Conservation (phyloP, 2,113 vertebrate species). For the Canis aureus region DNA sequence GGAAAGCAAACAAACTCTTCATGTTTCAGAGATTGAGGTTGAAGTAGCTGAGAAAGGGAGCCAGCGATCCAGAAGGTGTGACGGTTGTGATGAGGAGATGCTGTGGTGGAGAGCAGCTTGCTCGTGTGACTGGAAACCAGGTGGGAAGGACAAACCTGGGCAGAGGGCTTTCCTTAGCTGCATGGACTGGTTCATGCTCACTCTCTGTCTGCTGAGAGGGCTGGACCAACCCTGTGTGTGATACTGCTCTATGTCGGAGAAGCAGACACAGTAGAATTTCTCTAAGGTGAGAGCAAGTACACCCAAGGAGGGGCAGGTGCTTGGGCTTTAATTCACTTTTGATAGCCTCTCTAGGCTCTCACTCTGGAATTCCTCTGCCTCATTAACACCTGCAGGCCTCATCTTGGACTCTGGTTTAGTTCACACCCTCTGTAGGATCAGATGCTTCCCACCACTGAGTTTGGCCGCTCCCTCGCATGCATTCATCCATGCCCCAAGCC, state of each 20-base stretch:
- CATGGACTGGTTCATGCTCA: rapidly evolving
- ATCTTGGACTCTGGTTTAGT: neutral
- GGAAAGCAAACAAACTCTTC: neutral
- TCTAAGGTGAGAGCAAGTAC: neutral
- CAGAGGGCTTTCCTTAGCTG: neutral
- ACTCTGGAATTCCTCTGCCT: neutral
- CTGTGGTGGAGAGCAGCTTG: neutral
- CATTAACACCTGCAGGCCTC: neutral
- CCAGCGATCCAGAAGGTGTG: neutral
- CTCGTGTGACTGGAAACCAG: neutral
- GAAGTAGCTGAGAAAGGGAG: neutral
- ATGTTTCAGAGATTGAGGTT: neutral
- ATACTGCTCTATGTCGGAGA: neutral
- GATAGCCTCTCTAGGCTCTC: neutral
- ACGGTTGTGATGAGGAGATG: neutral
- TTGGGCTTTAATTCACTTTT: neutral
- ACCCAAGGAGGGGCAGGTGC: no score
- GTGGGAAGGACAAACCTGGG: neutral
- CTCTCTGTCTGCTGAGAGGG: neutral
- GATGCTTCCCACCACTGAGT: neutral
- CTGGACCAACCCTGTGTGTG: no score
- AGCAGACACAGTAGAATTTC: neutral
- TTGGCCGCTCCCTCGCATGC: neutral
- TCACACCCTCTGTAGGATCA: neutral
- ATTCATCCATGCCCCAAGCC: neutral